A percentile compares a stretch with the other conserved stretches of the same genome.
phyloP scores from a whole-genome alignment of 1,140 invertebrate species.

The honey bee (Apis mellifera) region DNA sequence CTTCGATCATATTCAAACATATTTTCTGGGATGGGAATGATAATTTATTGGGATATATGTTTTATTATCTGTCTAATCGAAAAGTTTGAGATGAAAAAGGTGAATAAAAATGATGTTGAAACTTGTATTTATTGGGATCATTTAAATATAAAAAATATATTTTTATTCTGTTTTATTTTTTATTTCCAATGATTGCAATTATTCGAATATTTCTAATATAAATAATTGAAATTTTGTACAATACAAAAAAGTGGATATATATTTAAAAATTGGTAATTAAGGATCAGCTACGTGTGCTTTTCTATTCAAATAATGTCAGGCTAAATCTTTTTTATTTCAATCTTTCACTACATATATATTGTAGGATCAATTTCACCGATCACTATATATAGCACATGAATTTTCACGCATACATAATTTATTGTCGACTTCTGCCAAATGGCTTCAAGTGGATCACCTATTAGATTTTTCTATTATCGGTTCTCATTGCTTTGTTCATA shows the following conservation, averaged over 20 bases:
- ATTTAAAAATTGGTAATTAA: background rate
- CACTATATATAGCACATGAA: background rate
- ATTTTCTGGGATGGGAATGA: background rate
- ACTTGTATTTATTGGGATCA: background rate
- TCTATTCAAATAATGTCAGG: no score
- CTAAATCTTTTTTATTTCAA: background rate
- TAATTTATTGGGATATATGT: background rate
- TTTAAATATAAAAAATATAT: no score
- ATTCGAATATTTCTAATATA: no score
- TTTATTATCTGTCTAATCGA: constrained; percentile 15
- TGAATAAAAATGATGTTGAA: background rate
- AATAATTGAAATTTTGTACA: no score
- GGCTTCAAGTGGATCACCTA: background rate
- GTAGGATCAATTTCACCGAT: background rate
- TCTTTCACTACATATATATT: background rate
- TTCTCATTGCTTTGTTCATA: constrained; percentile 9
- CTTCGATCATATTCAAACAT: background rate
- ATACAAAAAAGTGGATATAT: no score
- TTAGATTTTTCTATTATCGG: constrained; percentile 15
- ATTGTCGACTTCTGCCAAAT: background rate
- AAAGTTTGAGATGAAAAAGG: background rate
- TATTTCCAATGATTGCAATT: no score
- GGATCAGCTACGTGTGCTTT: background rate
- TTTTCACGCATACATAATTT: constrained; percentile 14
- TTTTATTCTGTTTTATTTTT: no score